Evolutionary conservation across 2,113 vertebrate species (phyloP).

Genomic region (Silurus meridionalis): DNA sequence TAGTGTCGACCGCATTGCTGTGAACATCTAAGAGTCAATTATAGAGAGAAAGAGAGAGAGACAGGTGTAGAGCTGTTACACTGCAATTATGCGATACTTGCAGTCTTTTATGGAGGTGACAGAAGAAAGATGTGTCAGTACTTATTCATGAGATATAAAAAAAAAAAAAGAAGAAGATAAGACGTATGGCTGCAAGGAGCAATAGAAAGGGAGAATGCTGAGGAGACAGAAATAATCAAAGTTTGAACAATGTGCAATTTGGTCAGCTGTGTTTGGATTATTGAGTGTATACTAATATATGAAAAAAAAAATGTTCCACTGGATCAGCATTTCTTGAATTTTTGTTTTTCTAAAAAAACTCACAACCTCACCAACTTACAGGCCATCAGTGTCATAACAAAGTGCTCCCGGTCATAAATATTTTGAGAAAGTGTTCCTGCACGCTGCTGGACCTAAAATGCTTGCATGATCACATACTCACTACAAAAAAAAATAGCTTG

Average conservation of each 20-base stretch:
- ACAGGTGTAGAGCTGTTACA: neutral
- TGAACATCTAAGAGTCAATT: neutral
- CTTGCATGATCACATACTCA: neutral
- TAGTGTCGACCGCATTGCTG: neutral
- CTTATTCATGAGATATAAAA: neutral
- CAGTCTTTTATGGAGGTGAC: neutral
- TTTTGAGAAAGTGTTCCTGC: neutral
- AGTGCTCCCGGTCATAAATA: neutral
- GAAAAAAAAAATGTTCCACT: neutral
- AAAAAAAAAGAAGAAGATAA: neutral
- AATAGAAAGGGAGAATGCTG: neutral
- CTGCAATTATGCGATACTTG: neutral
- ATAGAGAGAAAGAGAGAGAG: neutral
- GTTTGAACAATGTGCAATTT: neutral
- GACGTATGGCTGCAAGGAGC: neutral
- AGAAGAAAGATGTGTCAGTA: neutral
- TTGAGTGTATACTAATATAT: neutral
- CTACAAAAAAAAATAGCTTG: neutral
- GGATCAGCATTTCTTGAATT: neutral
- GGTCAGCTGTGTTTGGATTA: neutral
- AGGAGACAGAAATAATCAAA: neutral
- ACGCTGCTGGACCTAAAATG: no score
- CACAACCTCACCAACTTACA: neutral
- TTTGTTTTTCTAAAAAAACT: no score
- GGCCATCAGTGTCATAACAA: neutral